A percentile compares a stretch with the other conserved stretches of the same genome.
Conservation (phyloP, 1,140 invertebrate genomes). For the Geopemphigus sp. region DNA sequence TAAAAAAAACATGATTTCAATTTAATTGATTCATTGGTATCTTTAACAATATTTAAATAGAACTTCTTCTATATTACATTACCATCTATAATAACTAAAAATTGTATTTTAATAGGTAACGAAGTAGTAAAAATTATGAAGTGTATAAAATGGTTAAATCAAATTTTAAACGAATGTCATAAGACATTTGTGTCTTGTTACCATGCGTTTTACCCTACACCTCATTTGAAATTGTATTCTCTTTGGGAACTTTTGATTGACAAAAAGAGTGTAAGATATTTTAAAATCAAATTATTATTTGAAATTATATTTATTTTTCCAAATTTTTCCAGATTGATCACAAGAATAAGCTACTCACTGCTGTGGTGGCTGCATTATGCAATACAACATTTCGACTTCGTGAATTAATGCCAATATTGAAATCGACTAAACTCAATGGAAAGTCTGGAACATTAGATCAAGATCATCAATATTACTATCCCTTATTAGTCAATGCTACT, state of each 20-base stretch:
- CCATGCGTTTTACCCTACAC: conserved; percentile 93
- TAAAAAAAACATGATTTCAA: neutral
- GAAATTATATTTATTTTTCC: neutral
- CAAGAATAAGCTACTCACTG: conserved; percentile 63
- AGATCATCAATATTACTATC: conserved; percentile 30
- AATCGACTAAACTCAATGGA: conserved; percentile 7
- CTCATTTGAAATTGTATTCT: conserved; percentile 87
- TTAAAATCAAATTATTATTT: neutral
- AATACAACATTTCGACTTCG: conserved; percentile 74
- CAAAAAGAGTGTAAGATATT: conserved; percentile 69
- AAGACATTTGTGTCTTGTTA: conserved; percentile 88
- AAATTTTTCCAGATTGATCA: conserved; percentile 61
- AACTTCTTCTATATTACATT: too few relatives aligned
- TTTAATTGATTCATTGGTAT: neutral
- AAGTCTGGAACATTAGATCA: conserved; percentile 16
- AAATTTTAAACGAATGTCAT: conserved; percentile 84
- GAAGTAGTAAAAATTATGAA: conserved; percentile 37
- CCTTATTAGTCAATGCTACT: conserved; percentile 3
- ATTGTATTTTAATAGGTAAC: neutral
- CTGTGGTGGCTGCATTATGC: conserved; percentile 77
- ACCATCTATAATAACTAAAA: neutral
- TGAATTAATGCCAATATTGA: conserved; percentile 70
- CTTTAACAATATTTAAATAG: too few relatives aligned
- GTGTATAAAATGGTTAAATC: conserved; percentile 52
- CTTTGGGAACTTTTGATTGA: conserved; percentile 80